Conservation (phyloP, 2,888 invertebrate genomes). For the Oegoconia quadripuncta region DNA sequence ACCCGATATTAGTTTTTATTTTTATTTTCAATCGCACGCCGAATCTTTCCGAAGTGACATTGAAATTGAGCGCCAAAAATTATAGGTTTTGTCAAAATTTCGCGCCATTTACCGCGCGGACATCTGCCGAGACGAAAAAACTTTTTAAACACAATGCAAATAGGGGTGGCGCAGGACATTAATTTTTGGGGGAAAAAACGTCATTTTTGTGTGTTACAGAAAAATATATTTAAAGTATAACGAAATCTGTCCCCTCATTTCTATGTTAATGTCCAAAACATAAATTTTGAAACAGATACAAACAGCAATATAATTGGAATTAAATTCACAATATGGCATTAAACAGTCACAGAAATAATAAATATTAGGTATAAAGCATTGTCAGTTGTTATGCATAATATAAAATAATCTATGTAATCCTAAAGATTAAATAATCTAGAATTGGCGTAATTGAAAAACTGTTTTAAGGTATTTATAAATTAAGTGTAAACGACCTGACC, state of each 20-base stretch:
- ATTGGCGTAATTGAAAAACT: too few species aligned
- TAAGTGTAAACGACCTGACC: too few species aligned
- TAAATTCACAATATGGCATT: slow-evolving; percentile 33
- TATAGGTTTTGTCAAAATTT: slow-evolving; percentile 74
- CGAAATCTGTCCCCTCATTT: slow-evolving; percentile 65
- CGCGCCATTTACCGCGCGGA: slow-evolving; percentile 71
- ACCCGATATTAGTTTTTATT: slow-evolving; percentile 62
- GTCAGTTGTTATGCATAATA: slow-evolving; percentile 39
- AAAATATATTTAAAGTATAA: slow-evolving; percentile 74
- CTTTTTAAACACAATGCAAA: slow-evolving; percentile 71
- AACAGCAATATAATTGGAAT: slow-evolving; percentile 24
- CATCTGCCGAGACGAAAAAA: slow-evolving; percentile 66
- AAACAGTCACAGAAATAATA: too few species aligned
- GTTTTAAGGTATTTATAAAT: too few species aligned
- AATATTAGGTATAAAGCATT: too few species aligned
- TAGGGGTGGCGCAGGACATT: slow-evolving; percentile 67
- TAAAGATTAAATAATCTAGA: too few species aligned
- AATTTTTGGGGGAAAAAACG: slow-evolving; percentile 73
- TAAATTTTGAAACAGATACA: slow-evolving; percentile 27
- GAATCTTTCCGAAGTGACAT: slow-evolving; percentile 46
- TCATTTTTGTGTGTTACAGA: slow-evolving; percentile 64
- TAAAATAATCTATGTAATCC: too few species aligned
- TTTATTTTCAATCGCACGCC: slow-evolving; percentile 25
- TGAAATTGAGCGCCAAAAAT: slow-evolving; percentile 64
- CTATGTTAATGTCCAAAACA: slow-evolving; percentile 58